These are phyloP conservation scores for Nematolebias whitei DNA, from an alignment of 2,113 vertebrate species.

Conservation along the genomic window DNA sequence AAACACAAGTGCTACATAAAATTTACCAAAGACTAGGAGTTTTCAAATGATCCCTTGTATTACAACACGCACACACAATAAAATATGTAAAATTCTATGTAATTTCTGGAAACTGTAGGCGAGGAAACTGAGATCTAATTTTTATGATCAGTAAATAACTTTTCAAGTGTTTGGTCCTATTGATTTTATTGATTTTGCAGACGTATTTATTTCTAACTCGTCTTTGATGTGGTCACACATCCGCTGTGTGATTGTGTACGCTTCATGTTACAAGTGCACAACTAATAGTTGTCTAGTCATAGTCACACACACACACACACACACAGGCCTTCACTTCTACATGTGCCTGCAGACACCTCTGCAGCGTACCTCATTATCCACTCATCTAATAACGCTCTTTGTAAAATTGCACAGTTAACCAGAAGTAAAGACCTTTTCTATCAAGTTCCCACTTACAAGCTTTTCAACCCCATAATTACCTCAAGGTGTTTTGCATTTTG, in stretches of 20 bases:
- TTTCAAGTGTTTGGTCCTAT: neutral
- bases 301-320: constrained; percentile 1
- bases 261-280: constrained; percentile 48
- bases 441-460: constrained; percentile 47
- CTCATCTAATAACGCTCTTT: constrained; percentile 64
- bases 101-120: neutral
- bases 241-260: constrained; percentile 26
- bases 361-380: constrained; percentile 55
- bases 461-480: constrained; percentile 54
- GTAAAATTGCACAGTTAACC: constrained; percentile 60
- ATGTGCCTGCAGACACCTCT: constrained; percentile 48
- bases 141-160: neutral
- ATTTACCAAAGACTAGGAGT: too few species aligned
- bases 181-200: too few species aligned
- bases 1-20: too few species aligned
- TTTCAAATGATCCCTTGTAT: too few species aligned
- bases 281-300: constrained; percentile 57
- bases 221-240: constrained; percentile 49
- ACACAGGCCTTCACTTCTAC: neutral
- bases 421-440: constrained; percentile 44
- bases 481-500: constrained; percentile 42
- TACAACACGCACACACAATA: neutral
- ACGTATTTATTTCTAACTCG: constrained; percentile 1
- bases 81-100: neutral
- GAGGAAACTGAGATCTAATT: neutral